A percentile compares a stretch with the other conserved stretches of the same genome.
Conservation (phyloP, 2,888 invertebrate species). For the Philonicus albiceps region DNA sequence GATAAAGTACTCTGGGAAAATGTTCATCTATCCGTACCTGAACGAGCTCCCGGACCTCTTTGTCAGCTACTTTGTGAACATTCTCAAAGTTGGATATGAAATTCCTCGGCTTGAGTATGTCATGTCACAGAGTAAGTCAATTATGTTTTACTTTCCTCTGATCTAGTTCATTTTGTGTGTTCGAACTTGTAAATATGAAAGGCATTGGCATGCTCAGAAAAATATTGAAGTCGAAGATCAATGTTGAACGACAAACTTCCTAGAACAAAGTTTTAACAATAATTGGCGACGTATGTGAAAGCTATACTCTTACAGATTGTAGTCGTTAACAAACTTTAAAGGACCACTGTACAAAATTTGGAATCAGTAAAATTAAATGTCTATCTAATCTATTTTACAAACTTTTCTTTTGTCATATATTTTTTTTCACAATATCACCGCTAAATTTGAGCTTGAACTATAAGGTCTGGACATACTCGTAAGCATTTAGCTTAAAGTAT, state of each 20-base stretch:
- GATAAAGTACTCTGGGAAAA: slow-evolving; percentile 56
- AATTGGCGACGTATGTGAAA: background rate
- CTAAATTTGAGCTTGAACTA: no score
- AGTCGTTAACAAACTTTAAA: background rate
- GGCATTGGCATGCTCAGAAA: background rate
- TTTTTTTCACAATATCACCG: no score
- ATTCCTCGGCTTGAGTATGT: slow-evolving; percentile 61
- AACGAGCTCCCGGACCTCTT: slow-evolving; percentile 58
- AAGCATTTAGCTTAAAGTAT: no score
- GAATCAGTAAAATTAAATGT: background rate
- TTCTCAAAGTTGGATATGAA: slow-evolving; percentile 60
- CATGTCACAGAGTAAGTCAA: slow-evolving; percentile 58
- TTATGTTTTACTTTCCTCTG: background rate
- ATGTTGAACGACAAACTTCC: background rate
- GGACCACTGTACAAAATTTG: background rate
- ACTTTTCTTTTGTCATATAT: no score
- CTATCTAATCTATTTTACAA: no score
- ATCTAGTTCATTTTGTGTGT: slow-evolving; percentile 13
- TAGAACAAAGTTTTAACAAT: background rate
- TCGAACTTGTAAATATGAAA: background rate
- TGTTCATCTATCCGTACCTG: slow-evolving; percentile 61
- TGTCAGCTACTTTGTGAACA: slow-evolving; percentile 57
- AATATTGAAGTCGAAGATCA: background rate
- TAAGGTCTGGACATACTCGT: no score
- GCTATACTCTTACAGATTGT: background rate